Conservation (phyloP, 2,797 vertebrate species). For the Hippoglossus hippoglossus region DNA sequence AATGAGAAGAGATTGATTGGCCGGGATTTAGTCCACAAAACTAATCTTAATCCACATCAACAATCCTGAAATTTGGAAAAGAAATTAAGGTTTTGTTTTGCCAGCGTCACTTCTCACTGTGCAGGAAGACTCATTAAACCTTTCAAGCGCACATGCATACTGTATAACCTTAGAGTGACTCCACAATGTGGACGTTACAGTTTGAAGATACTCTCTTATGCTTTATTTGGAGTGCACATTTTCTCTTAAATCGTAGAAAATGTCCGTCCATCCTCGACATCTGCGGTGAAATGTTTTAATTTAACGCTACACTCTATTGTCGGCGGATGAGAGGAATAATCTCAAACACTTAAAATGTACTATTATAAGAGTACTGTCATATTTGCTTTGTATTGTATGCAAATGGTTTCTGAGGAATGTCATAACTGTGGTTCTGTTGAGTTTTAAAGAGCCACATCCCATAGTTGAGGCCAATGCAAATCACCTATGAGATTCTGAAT, state of each 20-base stretch:
- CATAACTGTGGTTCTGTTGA: constrained; percentile 47
- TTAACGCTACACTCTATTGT: constrained; percentile 15
- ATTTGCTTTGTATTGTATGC: constrained; percentile 58
- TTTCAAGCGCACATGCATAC: constrained; percentile 32
- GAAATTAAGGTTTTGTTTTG: too few species aligned
- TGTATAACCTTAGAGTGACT: constrained; percentile 27
- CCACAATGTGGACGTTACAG: constrained; percentile 49
- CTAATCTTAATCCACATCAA: constrained; percentile 12
- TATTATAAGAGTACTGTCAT: constrained; percentile 30
- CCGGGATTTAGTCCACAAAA: constrained; percentile 8
- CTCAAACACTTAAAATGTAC: constrained; percentile 37
- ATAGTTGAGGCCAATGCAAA: constrained; percentile 57
- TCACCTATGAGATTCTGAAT: constrained; percentile 62
- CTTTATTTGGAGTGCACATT: constrained; percentile 35
- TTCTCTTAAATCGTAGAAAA: constrained; percentile 34
- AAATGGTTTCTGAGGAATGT: constrained; percentile 43
- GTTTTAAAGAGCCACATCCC: constrained; percentile 35
- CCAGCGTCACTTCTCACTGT: constrained; percentile 34
- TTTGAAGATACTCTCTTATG: constrained; percentile 33
- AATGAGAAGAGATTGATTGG: constrained; percentile 2
- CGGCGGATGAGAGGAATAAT: constrained; percentile 19
- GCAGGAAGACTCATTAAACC: constrained; percentile 31
- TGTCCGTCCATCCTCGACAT: constrained; percentile 15
- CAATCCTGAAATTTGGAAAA: constrained; percentile 2
- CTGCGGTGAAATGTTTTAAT: constrained; percentile 19